Evolutionary conservation across 2,888 invertebrate species (phyloP), one percentile per base, ranked within the genome.

Genomic region (Maniola hyperantus): DNA sequence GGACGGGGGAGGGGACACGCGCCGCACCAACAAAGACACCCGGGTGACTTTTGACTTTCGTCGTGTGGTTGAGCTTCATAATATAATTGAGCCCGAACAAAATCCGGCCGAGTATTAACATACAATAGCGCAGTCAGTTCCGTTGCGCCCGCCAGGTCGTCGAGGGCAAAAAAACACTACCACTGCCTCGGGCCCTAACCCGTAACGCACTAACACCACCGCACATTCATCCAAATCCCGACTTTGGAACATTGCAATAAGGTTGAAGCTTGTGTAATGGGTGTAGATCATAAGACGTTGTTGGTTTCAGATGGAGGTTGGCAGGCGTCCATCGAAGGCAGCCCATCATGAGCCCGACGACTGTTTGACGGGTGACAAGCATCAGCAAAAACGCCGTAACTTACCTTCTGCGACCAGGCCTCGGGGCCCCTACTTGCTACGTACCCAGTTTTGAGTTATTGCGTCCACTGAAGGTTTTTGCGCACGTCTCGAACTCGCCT

Each of bases 1-100:
- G 20, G 53, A 54, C 54, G 61, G 63, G 64, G 65, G 55, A 61
- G 65, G 67, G 64, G 57, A 69, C 74, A 73, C 75, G 72, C 79
- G 77, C 79, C 77, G 42, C 57, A 57, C 57, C 57, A 57, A 57
- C 57, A 57, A 57, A 83, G 85, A 85, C 84, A 82, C 83, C 78
- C 83, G 82, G 85, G 84, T 91, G 91, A 91, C 91, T 90, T 91
- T 91, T 92, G 91, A 90, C 91, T 91, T 89, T 87, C 84, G 84
- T 85, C 81, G 82, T 87, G 83, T 84, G 87, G 83, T 86, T 87
- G 85, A 88, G 89, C 91, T 89, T 89, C 91, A 89, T 91, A 91
- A 91, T 91, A 89, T 92, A 92, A 91, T 92, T 92, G 91, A 86
- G 90, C 88, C 80, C 88, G 85, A 89, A 91, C 90, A 83, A 90